A percentile compares a stretch with the other conserved stretches of the same genome.
Conservation (phyloP, 2,113 vertebrate genomes). For the Corythornis vintsioides region DNA sequence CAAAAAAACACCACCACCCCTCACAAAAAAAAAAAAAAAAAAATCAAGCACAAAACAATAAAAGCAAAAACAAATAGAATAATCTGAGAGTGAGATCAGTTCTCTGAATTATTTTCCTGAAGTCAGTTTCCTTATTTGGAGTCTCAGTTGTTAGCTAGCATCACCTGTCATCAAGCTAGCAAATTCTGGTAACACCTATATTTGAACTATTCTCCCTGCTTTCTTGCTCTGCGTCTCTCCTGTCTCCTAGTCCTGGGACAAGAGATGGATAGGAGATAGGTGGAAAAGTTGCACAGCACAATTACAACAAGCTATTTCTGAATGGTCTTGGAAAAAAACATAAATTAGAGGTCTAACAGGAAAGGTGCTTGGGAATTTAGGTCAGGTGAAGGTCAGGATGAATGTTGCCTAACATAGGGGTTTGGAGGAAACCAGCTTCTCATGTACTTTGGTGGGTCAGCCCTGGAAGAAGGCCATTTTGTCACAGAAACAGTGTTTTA, state of each 20-base stretch:
- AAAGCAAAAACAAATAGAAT: neutral
- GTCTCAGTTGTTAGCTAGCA: neutral
- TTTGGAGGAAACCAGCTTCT: neutral
- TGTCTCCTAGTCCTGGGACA: neutral
- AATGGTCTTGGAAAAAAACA: neutral
- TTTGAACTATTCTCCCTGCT: neutral
- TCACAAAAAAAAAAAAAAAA: neutral
- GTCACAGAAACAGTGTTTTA: neutral
- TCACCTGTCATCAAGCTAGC: neutral
- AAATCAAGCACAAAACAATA: neutral
- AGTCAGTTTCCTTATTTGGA: neutral
- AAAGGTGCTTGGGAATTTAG: neutral
- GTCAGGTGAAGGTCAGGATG: neutral
- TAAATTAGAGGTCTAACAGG: neutral
- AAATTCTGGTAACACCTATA: neutral
- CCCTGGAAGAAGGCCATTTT: neutral
- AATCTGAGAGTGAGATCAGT: neutral
- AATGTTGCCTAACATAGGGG: rapidly evolving
- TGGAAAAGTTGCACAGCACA: neutral
- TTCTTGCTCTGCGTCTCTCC: neutral
- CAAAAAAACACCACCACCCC: neutral
- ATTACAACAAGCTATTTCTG: neutral
- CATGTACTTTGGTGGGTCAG: neutral
- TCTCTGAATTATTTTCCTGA: neutral
- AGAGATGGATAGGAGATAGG: neutral